Evolutionary conservation across 2,888 invertebrate genomes (phyloP).

Genomic region (Unio delphinus): DNA sequence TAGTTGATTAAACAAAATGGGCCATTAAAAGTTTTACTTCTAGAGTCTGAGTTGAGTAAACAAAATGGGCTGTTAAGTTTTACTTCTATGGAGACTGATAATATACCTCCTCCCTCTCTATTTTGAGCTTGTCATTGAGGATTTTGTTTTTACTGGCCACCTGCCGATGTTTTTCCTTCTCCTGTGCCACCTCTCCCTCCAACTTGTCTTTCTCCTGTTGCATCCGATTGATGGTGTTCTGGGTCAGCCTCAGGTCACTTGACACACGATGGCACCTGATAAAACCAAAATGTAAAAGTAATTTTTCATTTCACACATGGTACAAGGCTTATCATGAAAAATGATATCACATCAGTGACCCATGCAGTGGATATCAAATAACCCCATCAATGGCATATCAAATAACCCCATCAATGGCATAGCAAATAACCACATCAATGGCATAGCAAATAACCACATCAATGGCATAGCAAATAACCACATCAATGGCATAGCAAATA

Average conservation of each 20-base stretch:
- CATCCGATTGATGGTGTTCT: constrained; percentile 45
- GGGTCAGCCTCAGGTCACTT: constrained; percentile 56
- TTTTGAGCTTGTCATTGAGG: constrained; percentile 51
- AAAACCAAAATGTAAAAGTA: constrained; percentile 2
- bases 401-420: too few species aligned
- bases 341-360: not conserved
- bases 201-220: constrained; percentile 48
- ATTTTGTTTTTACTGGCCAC: constrained; percentile 51
- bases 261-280: constrained; percentile 51
- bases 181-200: constrained; percentile 49
- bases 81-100: not conserved
- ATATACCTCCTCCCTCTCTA: constrained; percentile 66
- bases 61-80: too few species aligned
- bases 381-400: too few species aligned
- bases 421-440: not conserved
- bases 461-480: too few species aligned
- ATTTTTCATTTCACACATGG: not conserved
- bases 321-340: not conserved
- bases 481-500: not conserved
- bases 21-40: too few species aligned
- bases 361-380: too few species aligned
- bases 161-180: constrained; percentile 63
- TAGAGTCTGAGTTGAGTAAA: too few species aligned
- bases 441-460: too few species aligned
- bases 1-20: too few species aligned